Conservation (phyloP, 1,140 invertebrate species). For the Atta cephalotes region DNA sequence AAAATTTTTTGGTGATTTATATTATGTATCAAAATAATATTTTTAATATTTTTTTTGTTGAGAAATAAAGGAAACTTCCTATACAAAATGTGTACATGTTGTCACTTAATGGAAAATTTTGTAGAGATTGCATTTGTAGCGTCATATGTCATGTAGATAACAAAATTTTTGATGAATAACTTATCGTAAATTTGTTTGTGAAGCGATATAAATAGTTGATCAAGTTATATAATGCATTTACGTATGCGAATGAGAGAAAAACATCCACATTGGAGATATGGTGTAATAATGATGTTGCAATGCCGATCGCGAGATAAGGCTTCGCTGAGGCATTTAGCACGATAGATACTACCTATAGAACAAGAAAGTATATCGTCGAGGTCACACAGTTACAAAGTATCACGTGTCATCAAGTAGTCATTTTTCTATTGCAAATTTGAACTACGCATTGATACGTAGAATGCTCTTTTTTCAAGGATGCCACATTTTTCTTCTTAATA, state of each 20-base stretch:
- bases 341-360: constrained; percentile 25
- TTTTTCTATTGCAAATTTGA: constrained; percentile 39
- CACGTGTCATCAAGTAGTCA: not conserved
- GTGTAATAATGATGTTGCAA: constrained; percentile 23
- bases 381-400: not conserved
- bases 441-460: not conserved
- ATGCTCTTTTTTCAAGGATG: not conserved
- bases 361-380: not conserved
- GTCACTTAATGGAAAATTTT: not conserved
- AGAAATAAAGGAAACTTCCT: not conserved
- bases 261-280: constrained; percentile 33
- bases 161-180: not conserved
- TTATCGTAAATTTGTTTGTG: not conserved
- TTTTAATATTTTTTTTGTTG: not conserved
- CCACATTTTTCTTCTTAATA: not conserved
- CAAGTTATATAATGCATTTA: constrained; percentile 27
- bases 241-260: constrained; percentile 5
- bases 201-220: constrained; percentile 3
- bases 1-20: not conserved
- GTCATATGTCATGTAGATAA: not conserved
- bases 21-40: not conserved
- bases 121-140: not conserved
- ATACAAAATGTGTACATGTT: not conserved
- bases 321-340: not conserved
- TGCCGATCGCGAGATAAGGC: not conserved